Evolutionary conservation across 1,140 invertebrate species (phyloP).

Genomic region (Zaprionus nigranus): DNA sequence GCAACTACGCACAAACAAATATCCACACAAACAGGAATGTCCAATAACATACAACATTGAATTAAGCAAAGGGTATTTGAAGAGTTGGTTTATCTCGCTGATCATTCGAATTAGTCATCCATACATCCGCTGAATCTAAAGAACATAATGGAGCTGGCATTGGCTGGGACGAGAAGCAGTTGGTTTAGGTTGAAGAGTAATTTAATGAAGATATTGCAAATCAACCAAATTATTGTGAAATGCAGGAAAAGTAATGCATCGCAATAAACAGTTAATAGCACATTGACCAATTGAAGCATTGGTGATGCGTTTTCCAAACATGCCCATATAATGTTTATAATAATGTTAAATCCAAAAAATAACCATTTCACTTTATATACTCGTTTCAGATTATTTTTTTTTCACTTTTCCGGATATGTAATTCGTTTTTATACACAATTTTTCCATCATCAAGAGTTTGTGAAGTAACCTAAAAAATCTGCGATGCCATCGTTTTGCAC

Average conservation of each 20-base stretch:
- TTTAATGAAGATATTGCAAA: background rate
- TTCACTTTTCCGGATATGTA: background rate
- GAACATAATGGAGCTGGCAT: background rate
- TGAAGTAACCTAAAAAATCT: constrained; percentile 17
- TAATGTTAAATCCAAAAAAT: background rate
- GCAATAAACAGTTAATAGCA: background rate
- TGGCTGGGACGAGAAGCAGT: background rate
- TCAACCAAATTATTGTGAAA: constrained; percentile 1
- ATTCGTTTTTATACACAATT: background rate
- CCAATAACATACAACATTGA: background rate
- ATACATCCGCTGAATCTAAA: background rate
- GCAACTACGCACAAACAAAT: background rate
- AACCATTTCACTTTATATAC: background rate
- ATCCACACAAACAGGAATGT: background rate
- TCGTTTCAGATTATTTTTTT: background rate
- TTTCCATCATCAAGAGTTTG: constrained; percentile 17
- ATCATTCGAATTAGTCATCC: constrained; percentile 5
- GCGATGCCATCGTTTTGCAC: constrained; percentile 13
- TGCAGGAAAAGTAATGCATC: background rate
- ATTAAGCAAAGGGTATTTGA: constrained; percentile 10
- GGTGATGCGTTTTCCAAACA: background rate
- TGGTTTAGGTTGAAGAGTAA: background rate
- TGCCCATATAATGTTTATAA: background rate
- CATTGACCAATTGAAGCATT: background rate
- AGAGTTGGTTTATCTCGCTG: background rate